Conservation (phyloP, 2,888 invertebrate genomes). For the Ditula angustiorana region DNA sequence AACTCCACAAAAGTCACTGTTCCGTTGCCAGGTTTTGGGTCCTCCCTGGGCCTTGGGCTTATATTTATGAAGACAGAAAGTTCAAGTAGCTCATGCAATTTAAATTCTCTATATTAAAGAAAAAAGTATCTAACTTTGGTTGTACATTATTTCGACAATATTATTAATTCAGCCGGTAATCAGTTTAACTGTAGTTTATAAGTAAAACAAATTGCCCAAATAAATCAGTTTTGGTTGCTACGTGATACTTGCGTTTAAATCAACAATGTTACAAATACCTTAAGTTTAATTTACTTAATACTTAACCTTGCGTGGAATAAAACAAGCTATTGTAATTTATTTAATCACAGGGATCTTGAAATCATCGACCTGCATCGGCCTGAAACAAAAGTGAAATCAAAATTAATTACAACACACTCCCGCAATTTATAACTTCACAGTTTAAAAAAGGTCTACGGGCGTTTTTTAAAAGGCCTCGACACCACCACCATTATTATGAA, state of each 20-base stretch:
- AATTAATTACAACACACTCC: not conserved
- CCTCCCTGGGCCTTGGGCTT: no score
- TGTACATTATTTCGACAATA: not conserved
- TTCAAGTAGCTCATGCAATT: no score
- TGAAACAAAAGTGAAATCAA: conserved; percentile 48
- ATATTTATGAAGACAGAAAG: no score
- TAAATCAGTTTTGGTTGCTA: not conserved
- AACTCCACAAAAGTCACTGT: no score
- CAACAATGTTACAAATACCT: not conserved
- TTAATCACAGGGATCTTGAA: conserved; percentile 25
- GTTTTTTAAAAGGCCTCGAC: conserved; percentile 2
- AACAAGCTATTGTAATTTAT: not conserved
- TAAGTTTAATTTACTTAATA: not conserved
- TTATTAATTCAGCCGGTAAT: not conserved
- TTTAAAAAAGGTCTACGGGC: not conserved
- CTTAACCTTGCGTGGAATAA: conserved; percentile 4
- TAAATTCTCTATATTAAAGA: not conserved
- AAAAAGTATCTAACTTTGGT: conserved; percentile 6
- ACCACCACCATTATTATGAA: conserved; percentile 13
- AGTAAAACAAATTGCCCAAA: not conserved
- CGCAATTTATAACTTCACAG: not conserved
- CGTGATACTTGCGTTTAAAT: not conserved
- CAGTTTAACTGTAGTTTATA: not conserved
- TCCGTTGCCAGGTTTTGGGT: no score
- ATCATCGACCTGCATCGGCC: conserved; percentile 60